Percentiles rank a stretch among this genome's conserved stretches.
These are phyloP conservation scores for Carposina sasakii DNA, from an alignment of 1,140 invertebrate species.

Conservation along the genomic window DNA sequence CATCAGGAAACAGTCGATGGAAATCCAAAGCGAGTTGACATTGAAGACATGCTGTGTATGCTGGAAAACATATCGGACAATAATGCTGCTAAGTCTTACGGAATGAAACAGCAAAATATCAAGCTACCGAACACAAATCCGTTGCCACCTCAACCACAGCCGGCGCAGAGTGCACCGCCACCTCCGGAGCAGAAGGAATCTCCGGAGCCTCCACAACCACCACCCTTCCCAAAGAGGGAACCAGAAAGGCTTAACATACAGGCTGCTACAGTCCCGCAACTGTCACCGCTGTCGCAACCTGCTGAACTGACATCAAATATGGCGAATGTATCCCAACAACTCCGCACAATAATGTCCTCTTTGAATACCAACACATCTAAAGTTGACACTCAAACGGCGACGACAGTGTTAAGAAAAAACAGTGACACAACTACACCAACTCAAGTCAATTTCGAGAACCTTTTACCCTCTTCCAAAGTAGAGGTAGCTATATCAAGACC, in stretches of 20 bases:
- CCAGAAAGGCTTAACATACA: constrained; percentile 50
- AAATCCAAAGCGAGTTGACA: constrained; percentile 73
- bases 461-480: constrained; percentile 69
- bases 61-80: constrained; percentile 77
- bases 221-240: constrained; percentile 42
- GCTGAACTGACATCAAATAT: constrained; percentile 81
- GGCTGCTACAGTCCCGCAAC: constrained; percentile 75
- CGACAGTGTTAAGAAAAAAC: constrained; percentile 53
- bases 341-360: constrained; percentile 77
- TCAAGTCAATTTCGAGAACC: constrained; percentile 70
- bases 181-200: constrained; percentile 46
- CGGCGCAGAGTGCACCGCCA: neutral
- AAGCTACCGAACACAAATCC: constrained; percentile 27
- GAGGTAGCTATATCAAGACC: constrained; percentile 56
- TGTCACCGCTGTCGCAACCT: constrained; percentile 80
- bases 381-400: constrained; percentile 47
- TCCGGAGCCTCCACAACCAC: constrained; percentile 40
- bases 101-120: constrained; percentile 45
- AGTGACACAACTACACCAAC: constrained; percentile 60
- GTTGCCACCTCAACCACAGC: neutral
- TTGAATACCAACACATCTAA: constrained; percentile 66
- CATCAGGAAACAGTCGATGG: constrained; percentile 66
- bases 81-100: constrained; percentile 51
- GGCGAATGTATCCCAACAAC: constrained; percentile 79
- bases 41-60: constrained; percentile 80